Conservation (phyloP, 2,113 vertebrate species). For the Hymenochirus boettgeri region DNA sequence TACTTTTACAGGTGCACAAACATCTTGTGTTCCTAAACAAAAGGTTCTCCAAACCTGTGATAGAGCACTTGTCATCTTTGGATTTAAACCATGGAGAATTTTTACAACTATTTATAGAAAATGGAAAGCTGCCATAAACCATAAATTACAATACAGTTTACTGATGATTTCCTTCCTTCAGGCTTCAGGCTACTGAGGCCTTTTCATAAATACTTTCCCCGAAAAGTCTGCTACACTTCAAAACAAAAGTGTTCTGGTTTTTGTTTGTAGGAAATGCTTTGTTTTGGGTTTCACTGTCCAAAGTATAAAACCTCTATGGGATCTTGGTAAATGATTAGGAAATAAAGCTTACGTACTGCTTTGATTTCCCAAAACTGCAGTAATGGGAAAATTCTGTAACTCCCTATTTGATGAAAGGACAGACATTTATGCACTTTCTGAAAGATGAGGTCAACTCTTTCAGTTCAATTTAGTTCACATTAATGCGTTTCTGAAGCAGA, state of each 20-base stretch:
- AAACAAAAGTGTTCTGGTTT: neutral
- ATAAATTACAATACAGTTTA: too few species aligned
- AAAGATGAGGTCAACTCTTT: constrained; percentile 23
- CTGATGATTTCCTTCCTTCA: too few species aligned
- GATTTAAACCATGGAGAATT: too few species aligned
- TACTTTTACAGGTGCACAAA: too few species aligned
- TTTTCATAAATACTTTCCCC: neutral
- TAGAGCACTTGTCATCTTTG: too few species aligned
- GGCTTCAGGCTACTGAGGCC: neutral
- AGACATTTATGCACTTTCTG: neutral
- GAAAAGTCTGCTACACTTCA: neutral
- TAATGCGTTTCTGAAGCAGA: constrained; percentile 9
- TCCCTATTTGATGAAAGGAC: neutral
- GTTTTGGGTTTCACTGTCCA: neutral
- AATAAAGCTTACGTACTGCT: neutral
- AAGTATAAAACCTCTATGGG: neutral
- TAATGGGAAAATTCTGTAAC: neutral
- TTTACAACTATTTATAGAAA: too few species aligned
- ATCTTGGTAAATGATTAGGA: neutral
- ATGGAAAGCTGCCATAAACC: too few species aligned
- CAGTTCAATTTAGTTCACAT: constrained; percentile 12
- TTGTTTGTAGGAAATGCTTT: neutral
- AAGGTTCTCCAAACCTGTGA: too few species aligned
- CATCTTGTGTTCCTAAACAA: too few species aligned
- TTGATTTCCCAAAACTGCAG: constrained; percentile 9